Conservation (phyloP, 2,797 vertebrate species). For the Urocyon cinereoargenteus region DNA sequence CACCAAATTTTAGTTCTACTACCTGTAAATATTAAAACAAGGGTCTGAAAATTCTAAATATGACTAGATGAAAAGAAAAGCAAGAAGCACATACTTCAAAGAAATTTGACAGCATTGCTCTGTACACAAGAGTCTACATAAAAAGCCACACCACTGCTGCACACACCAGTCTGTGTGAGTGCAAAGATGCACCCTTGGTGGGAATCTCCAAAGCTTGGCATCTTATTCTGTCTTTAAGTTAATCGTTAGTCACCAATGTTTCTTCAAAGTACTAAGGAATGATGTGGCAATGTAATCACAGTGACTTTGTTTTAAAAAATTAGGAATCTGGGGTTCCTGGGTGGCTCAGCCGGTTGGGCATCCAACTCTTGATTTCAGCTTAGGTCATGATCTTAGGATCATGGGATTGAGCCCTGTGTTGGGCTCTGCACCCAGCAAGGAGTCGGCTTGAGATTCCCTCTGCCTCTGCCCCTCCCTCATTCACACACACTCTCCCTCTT, state of each 20-base stretch:
- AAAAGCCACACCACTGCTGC: fast-evolving
- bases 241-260: background rate
- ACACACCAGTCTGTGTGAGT: fast-evolving
- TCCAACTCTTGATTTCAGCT: background rate
- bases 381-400: background rate
- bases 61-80: background rate
- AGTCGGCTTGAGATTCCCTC: background rate
- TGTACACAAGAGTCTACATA: fast-evolving
- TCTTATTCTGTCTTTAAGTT: too few species aligned
- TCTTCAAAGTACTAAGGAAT: background rate
- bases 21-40: conserved; percentile 89
- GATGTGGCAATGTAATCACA: fast-evolving
- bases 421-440: background rate
- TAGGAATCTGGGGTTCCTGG: background rate
- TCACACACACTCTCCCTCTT: background rate
- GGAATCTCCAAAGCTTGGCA: background rate
- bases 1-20: conserved; percentile 95
- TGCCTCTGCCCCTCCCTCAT: background rate
- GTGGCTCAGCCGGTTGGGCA: background rate
- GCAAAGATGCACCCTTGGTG: fast-evolving
- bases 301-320: background rate
- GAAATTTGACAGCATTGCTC: background rate
- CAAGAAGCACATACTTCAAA: background rate
- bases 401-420: fast-evolving
- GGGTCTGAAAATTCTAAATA: background rate